These are phyloP conservation scores for Aelia acuminata DNA, from an alignment of 2,888 invertebrate genomes.

Conservation along the genomic window DNA sequence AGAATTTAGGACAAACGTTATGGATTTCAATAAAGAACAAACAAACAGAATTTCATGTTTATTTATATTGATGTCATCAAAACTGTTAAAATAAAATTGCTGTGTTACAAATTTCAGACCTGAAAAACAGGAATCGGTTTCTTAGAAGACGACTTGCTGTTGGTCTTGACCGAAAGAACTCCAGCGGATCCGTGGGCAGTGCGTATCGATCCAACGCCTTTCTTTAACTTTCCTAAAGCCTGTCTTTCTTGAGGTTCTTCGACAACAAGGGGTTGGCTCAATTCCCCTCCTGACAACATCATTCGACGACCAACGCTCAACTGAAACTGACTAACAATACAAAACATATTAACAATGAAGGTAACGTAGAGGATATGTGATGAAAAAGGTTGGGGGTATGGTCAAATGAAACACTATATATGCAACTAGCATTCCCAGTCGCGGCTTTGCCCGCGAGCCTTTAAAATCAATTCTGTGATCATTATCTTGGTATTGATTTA, in stretches of 20 bases:
- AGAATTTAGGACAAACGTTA: too few species aligned
- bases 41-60: too few species aligned
- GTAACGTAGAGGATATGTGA: too few species aligned
- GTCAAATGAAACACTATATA: too few species aligned
- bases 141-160: slow-evolving; percentile 68
- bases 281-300: slow-evolving; percentile 74
- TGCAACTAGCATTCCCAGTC: too few species aligned
- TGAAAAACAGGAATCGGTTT: slow-evolving; percentile 73
- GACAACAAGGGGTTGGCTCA: slow-evolving; percentile 76
- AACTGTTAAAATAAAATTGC: too few species aligned
- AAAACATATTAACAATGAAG: not conserved
- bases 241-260: slow-evolving; percentile 70
- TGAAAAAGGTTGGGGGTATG: too few species aligned
- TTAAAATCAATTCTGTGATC: too few species aligned
- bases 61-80: too few species aligned
- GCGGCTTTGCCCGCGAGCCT: too few species aligned
- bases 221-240: slow-evolving; percentile 76
- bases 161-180: slow-evolving; percentile 67
- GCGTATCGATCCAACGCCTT: slow-evolving; percentile 71
- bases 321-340: slow-evolving; percentile 77
- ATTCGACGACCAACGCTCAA: slow-evolving; percentile 79
- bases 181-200: slow-evolving; percentile 70
- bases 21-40: too few species aligned
- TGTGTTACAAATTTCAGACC: slow-evolving; percentile 69
- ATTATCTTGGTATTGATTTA: too few species aligned